These are phyloP conservation scores for Tetragnatha montana DNA, from an alignment of 2,888 invertebrate species.

Conservation along the genomic window DNA sequence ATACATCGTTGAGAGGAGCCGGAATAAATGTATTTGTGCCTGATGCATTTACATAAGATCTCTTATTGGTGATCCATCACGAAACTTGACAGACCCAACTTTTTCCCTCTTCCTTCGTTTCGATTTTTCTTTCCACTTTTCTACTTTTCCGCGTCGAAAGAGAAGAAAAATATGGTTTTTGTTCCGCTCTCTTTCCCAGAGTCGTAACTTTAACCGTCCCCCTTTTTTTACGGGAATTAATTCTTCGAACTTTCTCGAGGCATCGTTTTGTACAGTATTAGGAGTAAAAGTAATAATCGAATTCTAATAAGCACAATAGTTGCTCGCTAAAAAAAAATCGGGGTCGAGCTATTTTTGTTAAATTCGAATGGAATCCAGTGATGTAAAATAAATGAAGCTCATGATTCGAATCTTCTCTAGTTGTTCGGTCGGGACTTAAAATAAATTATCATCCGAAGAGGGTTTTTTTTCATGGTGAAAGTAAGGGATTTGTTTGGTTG, in stretches of 20 bases:
- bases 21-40: neutral
- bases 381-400: neutral
- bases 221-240: conserved; percentile 22
- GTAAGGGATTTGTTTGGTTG: neutral
- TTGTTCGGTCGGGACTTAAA: neutral
- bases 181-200: conserved; percentile 24
- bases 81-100: conserved; percentile 7
- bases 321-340: neutral
- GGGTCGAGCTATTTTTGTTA: neutral
- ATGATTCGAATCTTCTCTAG: neutral
- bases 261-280: neutral
- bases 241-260: conserved; percentile 7
- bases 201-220: neutral
- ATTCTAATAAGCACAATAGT: neutral
- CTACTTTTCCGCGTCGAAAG: neutral
- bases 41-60: conserved; percentile 22
- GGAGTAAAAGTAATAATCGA: neutral
- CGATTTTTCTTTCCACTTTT: neutral
- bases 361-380: neutral
- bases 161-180: conserved; percentile 26
- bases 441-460: neutral
- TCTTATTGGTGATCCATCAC: conserved; percentile 24
- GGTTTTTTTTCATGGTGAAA: neutral
- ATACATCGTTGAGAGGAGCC: neutral
- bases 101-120: neutral